Conservation (phyloP, 2,888 invertebrate genomes). For the Pherbina coryleti region DNA sequence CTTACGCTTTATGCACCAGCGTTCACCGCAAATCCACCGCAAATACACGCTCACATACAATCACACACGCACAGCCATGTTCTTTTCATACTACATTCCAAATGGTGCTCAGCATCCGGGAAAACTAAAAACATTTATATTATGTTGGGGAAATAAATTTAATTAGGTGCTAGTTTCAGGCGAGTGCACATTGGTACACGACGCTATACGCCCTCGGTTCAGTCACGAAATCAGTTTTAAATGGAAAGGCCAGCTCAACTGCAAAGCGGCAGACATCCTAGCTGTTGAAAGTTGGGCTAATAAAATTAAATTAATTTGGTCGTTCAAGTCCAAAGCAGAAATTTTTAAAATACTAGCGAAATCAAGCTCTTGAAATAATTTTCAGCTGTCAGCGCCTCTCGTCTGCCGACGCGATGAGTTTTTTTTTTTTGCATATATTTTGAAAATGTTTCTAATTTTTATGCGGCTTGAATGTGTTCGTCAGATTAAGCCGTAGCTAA, state of each 20-base stretch:
- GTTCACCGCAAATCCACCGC: background rate
- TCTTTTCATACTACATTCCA: background rate
- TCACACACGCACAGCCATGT: background rate
- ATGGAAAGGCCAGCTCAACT: background rate
- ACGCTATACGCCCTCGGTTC: background rate
- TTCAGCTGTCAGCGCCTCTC: background rate
- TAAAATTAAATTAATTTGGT: conserved; percentile 34
- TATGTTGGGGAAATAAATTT: conserved; percentile 19
- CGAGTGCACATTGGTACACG: background rate
- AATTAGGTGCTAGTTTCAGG: conserved; percentile 26
- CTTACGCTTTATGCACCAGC: background rate
- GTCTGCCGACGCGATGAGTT: no score
- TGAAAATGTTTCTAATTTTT: background rate
- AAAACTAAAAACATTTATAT: background rate
- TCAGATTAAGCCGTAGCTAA: no score
- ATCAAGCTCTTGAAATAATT: background rate
- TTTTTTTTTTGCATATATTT: background rate
- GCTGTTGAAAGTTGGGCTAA: conserved; percentile 24
- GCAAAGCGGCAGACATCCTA: background rate
- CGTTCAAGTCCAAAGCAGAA: conserved; percentile 20
- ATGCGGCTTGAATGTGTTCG: no score
- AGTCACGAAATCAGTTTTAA: background rate
- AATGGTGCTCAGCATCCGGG: conserved; percentile 1
- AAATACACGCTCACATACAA: background rate
- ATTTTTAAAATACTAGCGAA: conserved; percentile 5